These are phyloP conservation scores for Chymomyza procnemis DNA, from an alignment of 2,888 invertebrate genomes.

Conservation along the genomic window DNA sequence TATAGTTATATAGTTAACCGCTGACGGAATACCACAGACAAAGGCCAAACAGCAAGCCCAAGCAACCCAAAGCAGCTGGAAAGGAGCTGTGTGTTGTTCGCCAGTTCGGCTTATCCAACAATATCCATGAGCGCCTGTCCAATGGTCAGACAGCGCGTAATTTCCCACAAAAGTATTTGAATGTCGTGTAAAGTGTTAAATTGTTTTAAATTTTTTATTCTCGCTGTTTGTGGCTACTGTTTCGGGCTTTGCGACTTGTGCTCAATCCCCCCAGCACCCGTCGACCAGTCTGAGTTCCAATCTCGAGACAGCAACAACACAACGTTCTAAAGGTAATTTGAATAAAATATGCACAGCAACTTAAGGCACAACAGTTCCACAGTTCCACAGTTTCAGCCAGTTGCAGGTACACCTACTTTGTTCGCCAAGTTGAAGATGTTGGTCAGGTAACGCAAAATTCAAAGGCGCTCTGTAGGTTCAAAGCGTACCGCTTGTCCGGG, in stretches of 20 bases:
- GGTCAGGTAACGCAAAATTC: neutral
- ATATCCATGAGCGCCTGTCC: neutral
- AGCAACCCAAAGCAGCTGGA: neutral
- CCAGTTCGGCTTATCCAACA: conserved; percentile 9
- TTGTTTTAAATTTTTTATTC: conserved; percentile 62
- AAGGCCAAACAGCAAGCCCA: neutral
- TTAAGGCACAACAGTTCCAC: conserved; percentile 12
- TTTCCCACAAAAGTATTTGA: conserved; percentile 71
- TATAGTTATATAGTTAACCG: conserved; percentile 16
- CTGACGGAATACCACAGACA: conserved; percentile 54
- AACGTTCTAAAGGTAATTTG: conserved; percentile 57
- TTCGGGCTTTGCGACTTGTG: conserved; percentile 14
- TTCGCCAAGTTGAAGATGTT: neutral
- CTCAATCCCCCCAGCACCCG: no score
- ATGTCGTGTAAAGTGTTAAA: conserved; percentile 73
- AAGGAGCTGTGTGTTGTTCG: no score
- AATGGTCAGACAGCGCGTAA: conserved; percentile 32
- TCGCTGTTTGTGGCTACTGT: conserved; percentile 6
- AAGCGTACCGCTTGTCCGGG: conserved; percentile 59
- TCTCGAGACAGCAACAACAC: conserved; percentile 11
- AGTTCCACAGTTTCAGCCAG: neutral
- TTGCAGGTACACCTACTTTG: conserved; percentile 4
- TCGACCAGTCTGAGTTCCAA: conserved; percentile 16
- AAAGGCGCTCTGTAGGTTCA: conserved; percentile 34
- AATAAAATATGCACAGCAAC: conserved; percentile 64